Percentiles rank a stretch among this genome's conserved stretches.
Conservation (phyloP, 2,888 invertebrate species). For the Hirudinaria manillensis region DNA sequence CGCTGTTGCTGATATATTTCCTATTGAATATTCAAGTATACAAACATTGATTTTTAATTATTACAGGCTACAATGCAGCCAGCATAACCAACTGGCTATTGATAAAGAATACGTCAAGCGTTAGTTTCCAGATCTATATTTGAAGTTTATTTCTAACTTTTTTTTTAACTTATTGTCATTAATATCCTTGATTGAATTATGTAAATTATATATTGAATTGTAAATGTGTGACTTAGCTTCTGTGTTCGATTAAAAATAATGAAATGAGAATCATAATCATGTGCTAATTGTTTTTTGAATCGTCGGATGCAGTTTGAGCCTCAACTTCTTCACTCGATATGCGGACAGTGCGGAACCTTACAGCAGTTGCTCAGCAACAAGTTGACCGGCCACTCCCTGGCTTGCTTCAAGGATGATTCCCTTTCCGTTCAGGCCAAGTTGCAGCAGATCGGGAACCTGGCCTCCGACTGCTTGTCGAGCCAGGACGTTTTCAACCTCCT, state of each 20-base stretch:
- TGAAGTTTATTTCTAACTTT: too few species aligned
- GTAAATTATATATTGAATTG: too few species aligned
- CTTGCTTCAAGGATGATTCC: constrained; percentile 29
- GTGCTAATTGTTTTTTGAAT: too few species aligned
- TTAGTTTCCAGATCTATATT: not conserved
- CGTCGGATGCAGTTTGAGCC: constrained; percentile 17
- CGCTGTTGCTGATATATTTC: not conserved
- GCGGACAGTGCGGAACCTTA: constrained; percentile 21
- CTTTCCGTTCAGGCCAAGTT: constrained; percentile 20
- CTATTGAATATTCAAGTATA: not conserved
- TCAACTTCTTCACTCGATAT: constrained; percentile 15
- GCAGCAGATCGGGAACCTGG: constrained; percentile 18
- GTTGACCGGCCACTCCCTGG: constrained; percentile 29
- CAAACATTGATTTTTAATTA: not conserved
- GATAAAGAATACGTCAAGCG: constrained; percentile 28
- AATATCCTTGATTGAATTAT: too few species aligned
- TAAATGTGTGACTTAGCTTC: too few species aligned
- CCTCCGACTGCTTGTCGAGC: constrained; percentile 8
- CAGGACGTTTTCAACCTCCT: constrained; percentile 23
- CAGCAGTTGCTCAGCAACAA: constrained; percentile 29
- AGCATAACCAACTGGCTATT: constrained; percentile 25
- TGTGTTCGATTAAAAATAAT: too few species aligned
- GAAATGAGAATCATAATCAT: too few species aligned
- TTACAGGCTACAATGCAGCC: not conserved
- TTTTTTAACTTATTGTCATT: not conserved